These are phyloP conservation scores for Ditylenchus weischeri DNA, from an alignment of 2,888 invertebrate species.

Conservation along the genomic window DNA sequence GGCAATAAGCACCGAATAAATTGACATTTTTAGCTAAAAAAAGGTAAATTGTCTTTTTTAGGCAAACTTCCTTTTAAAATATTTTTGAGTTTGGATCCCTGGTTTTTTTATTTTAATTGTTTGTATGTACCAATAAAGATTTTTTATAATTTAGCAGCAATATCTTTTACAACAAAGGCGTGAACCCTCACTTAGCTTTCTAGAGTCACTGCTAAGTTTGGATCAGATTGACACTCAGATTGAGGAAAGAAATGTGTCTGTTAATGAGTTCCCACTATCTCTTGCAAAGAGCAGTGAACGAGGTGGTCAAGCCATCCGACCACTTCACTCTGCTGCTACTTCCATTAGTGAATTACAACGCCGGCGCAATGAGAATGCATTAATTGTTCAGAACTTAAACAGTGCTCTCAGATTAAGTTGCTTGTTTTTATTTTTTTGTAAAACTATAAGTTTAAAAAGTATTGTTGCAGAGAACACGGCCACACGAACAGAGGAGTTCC, in stretches of 20 bases:
- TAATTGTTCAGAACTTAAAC: constrained; percentile 19
- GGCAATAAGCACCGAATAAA: too few species aligned
- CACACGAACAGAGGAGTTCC: constrained; percentile 50
- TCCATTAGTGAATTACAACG: too few species aligned
- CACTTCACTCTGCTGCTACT: too few species aligned
- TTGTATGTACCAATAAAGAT: background rate
- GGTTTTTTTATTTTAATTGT: too few species aligned
- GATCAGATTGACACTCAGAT: background rate
- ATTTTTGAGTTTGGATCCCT: too few species aligned
- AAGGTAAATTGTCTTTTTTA: too few species aligned
- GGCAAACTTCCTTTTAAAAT: too few species aligned
- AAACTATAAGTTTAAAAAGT: background rate
- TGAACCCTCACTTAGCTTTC: constrained; percentile 25
- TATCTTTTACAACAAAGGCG: constrained; percentile 1
- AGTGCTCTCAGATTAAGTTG: constrained; percentile 11
- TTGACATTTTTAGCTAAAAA: too few species aligned
- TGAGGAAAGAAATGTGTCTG: background rate
- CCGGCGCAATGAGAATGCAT: background rate
- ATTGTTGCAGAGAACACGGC: constrained; percentile 38
- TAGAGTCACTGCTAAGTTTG: constrained; percentile 27
- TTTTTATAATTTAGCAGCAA: background rate
- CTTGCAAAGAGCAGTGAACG: too few species aligned
- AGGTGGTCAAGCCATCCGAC: too few species aligned
- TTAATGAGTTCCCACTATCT: too few species aligned
- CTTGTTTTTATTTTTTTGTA: background rate